phyloP scores from a whole-genome alignment of 2,797 vertebrate species.

The Chelon labrosus region DNA sequence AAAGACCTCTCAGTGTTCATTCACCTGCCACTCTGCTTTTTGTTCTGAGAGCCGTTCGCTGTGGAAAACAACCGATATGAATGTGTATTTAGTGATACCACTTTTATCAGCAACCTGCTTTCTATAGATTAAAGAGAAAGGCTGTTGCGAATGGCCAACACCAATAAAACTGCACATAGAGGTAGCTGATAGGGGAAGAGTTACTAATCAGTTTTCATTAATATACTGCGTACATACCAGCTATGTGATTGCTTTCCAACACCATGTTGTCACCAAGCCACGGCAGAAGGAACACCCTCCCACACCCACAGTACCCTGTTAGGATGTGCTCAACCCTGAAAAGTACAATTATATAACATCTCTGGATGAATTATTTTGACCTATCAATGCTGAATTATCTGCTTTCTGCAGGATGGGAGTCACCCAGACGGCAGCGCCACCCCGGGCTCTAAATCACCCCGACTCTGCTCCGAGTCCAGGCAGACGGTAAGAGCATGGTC shows the following conservation, averaged over 20 bases:
- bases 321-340: constrained; percentile 22
- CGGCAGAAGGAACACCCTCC: not conserved
- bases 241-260: not conserved
- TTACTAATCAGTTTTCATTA: constrained; percentile 1
- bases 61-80: constrained; percentile 42
- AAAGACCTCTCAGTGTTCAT: constrained; percentile 8
- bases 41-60: not conserved
- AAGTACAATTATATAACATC: constrained; percentile 41
- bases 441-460: constrained; percentile 53
- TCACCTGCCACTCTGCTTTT: constrained; percentile 13
- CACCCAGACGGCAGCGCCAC: constrained; percentile 52
- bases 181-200: not conserved
- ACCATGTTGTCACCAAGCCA: not conserved
- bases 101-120: constrained; percentile 32
- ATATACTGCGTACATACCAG: constrained; percentile 8
- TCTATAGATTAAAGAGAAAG: constrained; percentile 26
- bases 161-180: constrained; percentile 35
- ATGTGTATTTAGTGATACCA: constrained; percentile 59
- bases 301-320: constrained; percentile 22
- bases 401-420: constrained; percentile 70
- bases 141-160: constrained; percentile 21
- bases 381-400: constrained; percentile 10
- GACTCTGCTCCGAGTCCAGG: constrained; percentile 63
- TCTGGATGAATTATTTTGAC: not conserved
- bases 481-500: constrained; percentile 66